Conservation (phyloP, 2,888 invertebrate species). For the Abrostola tripartita region DNA sequence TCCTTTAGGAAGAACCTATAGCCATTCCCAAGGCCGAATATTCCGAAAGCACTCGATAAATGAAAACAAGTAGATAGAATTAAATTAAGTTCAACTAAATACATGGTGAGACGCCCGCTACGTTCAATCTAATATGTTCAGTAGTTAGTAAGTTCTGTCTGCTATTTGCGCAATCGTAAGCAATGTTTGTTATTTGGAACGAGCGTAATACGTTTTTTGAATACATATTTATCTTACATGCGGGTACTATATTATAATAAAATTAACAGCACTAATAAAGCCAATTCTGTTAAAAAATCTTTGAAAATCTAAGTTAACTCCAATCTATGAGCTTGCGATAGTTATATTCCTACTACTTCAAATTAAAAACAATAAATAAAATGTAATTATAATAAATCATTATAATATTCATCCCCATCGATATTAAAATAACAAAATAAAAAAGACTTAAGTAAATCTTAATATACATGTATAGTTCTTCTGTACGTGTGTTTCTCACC, state of each 20-base stretch:
- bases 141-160: constrained; percentile 9
- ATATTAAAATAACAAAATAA: no score
- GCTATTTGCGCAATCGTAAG: constrained; percentile 3
- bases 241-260: constrained; percentile 31
- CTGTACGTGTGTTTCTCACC: no score
- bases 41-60: constrained; percentile 57
- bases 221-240: constrained; percentile 25
- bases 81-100: constrained; percentile 47
- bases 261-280: neutral
- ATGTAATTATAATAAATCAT: no score
- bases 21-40: constrained; percentile 62
- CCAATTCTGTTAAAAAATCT: no score
- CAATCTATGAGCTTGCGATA: no score
- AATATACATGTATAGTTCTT: no score
- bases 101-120: constrained; percentile 38
- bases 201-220: constrained; percentile 26
- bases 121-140: neutral
- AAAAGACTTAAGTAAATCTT: no score
- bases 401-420: no score
- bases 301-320: no score
- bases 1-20: constrained; percentile 67
- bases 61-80: constrained; percentile 52
- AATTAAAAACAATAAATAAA: no score
- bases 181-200: constrained; percentile 40
- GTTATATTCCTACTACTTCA: no score